Evolutionary conservation across 1,140 invertebrate genomes (phyloP).

Genomic region (Aphelenchoides fujianensis): DNA sequence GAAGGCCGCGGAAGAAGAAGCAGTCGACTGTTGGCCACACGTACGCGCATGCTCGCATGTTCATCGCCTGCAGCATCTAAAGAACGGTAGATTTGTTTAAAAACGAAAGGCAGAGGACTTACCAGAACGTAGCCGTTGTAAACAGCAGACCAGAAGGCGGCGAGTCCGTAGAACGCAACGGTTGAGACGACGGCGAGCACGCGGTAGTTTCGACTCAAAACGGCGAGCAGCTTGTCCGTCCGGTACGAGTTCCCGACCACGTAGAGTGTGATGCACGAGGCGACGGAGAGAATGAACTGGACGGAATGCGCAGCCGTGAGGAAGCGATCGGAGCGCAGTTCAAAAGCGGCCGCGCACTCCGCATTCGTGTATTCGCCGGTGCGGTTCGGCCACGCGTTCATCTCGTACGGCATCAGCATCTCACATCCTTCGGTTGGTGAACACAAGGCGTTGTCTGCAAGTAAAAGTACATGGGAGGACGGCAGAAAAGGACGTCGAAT

Average conservation of each 20-base stretch:
- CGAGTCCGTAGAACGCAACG: background rate
- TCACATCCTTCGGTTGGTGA: too few relatives aligned
- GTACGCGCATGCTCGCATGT: background rate
- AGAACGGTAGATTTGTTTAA: too few relatives aligned
- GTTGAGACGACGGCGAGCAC: background rate
- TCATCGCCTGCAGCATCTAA: too few relatives aligned
- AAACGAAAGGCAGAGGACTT: too few relatives aligned
- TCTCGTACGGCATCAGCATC: too few relatives aligned
- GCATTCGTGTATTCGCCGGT: too few relatives aligned
- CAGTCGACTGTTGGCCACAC: background rate
- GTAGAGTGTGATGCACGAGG: background rate
- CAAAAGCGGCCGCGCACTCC: background rate
- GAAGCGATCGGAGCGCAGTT: background rate
- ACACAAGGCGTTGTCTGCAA: too few relatives aligned
- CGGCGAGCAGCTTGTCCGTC: background rate
- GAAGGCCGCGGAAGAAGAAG: background rate
- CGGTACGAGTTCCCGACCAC: background rate
- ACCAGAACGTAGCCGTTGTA: background rate
- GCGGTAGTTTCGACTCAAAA: background rate
- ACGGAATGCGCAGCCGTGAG: background rate
- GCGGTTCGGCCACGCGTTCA: too few relatives aligned
- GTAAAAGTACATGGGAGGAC: too few relatives aligned
- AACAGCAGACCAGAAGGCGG: background rate
- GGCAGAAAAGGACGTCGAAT: too few relatives aligned
- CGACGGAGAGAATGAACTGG: background rate